These are phyloP conservation scores for Caenorhabditis imperialis DNA, from an alignment of 2,888 invertebrate species.

Conservation along the genomic window DNA sequence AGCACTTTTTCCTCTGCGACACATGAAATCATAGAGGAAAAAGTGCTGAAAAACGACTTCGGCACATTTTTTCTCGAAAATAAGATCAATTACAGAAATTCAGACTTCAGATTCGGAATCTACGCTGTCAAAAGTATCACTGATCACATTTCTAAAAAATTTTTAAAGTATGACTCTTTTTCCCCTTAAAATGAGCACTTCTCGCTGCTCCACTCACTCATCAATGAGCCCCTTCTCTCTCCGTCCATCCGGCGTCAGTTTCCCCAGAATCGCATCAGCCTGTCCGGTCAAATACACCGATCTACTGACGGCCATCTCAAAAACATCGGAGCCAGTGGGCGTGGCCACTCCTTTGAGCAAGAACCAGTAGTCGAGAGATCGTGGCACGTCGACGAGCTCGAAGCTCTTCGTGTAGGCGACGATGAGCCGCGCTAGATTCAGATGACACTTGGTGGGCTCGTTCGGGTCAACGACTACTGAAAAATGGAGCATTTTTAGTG, in stretches of 20 bases:
- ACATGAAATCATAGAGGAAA: no score
- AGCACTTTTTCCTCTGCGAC: no score
- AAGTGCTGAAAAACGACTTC: no score
- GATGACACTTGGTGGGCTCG: conserved; percentile 65
- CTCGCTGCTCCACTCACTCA: conserved; percentile 57
- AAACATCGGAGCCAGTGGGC: conserved; percentile 69
- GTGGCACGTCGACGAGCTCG: conserved; percentile 70
- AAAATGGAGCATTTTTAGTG: no score
- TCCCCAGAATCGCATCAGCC: conserved; percentile 68
- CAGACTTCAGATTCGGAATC: no score
- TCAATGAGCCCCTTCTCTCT: conserved; percentile 71
- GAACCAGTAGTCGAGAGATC: conserved; percentile 75
- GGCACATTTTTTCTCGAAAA: no score
- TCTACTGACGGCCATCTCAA: conserved; percentile 75
- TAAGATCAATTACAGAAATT: no score
- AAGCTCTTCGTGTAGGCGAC: conserved; percentile 75
- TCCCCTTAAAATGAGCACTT: neutral
- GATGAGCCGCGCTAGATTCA: conserved; percentile 74
- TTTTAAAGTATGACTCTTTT: conserved; percentile 2
- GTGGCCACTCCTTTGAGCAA: conserved; percentile 68
- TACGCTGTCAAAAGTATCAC: no score
- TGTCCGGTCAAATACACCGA: conserved; percentile 70
- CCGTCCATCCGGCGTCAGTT: conserved; percentile 60
- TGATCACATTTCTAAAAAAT: neutral
- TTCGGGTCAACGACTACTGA: conserved; percentile 67